These are phyloP conservation scores for Ormia ochracea DNA, from an alignment of 2,888 invertebrate genomes.

Conservation along the genomic window DNA sequence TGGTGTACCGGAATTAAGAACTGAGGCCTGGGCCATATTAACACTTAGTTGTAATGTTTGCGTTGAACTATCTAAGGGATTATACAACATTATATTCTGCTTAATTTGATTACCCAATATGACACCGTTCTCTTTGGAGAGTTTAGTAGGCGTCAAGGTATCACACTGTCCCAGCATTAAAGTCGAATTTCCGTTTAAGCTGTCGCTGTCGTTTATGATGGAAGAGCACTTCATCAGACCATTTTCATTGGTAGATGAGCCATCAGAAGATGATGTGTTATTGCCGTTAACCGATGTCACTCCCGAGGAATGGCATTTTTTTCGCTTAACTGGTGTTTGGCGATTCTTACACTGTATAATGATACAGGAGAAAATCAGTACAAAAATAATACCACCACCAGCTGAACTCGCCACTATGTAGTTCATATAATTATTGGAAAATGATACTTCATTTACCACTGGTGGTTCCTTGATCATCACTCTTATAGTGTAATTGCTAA, in stretches of 20 bases:
- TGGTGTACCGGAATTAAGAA: constrained; percentile 69
- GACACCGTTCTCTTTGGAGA: constrained; percentile 69
- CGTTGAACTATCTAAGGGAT: constrained; percentile 66
- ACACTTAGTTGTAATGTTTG: constrained; percentile 70
- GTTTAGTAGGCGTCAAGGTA: constrained; percentile 71
- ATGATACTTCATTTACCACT: constrained; percentile 82
- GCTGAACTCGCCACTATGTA: constrained; percentile 83
- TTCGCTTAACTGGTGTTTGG: constrained; percentile 77
- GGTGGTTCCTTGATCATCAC: constrained; percentile 86
- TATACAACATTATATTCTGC: constrained; percentile 75
- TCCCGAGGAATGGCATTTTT: constrained; percentile 80
- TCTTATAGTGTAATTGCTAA: constrained; percentile 88
- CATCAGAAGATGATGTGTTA: constrained; percentile 66
- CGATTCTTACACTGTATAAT: constrained; percentile 79
- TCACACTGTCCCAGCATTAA: constrained; percentile 68
- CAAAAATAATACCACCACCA: constrained; percentile 81
- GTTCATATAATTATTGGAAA: constrained; percentile 84
- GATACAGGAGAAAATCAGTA: constrained; percentile 82
- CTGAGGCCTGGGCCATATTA: constrained; percentile 63
- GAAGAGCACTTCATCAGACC: constrained; percentile 78
- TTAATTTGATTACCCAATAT: constrained; percentile 75
- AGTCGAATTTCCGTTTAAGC: constrained; percentile 66
- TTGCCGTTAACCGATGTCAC: constrained; percentile 77
- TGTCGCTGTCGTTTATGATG: constrained; percentile 75
- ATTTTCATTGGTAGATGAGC: constrained; percentile 76